These are phyloP conservation scores for Grantiella picta DNA, from an alignment of 2,113 vertebrate species.

Conservation along the genomic window DNA sequence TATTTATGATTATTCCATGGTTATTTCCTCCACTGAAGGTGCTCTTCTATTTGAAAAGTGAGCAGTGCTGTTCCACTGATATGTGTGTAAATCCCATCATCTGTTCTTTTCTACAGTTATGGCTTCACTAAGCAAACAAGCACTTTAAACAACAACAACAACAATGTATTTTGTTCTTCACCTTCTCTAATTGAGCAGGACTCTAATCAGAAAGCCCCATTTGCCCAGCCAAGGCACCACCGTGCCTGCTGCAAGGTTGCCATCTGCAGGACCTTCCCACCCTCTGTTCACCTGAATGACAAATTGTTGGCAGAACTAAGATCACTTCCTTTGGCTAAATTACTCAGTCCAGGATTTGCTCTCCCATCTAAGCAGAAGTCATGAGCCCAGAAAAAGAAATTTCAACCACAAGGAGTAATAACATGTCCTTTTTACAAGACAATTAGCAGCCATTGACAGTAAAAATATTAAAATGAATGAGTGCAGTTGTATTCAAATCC, in stretches of 20 bases:
- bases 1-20: background rate
- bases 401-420: background rate
- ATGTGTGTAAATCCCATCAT: background rate
- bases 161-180: background rate
- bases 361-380: background rate
- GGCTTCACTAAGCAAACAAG: background rate
- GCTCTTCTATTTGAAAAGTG: background rate
- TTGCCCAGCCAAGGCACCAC: background rate
- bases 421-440: background rate
- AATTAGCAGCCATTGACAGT: background rate
- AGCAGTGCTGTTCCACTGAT: background rate
- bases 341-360: background rate
- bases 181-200: background rate
- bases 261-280: conserved; percentile 24
- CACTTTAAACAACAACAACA: too few relatives aligned
- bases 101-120: background rate
- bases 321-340: rapidly evolving
- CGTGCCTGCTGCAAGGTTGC: conserved; percentile 29
- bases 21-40: background rate
- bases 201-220: background rate
- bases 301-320: background rate
- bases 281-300: background rate
- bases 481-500: background rate
- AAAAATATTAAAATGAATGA: background rate
- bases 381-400: background rate